phyloP scores from a whole-genome alignment of 1,140 invertebrate genomes.

The Thaumetopoea pityocampa region DNA sequence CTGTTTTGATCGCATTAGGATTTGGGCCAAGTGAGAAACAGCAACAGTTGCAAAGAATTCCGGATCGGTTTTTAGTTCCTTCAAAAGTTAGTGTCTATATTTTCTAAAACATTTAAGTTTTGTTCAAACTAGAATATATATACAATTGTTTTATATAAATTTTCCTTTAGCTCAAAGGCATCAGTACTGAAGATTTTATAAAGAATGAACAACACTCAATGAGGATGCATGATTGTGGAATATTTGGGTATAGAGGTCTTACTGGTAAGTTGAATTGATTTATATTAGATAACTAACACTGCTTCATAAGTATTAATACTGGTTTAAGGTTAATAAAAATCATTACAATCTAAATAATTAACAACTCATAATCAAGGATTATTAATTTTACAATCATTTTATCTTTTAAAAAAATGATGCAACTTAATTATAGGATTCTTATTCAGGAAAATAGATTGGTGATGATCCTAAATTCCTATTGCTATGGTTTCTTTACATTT shows the following conservation, averaged over 20 bases:
- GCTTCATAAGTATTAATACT: no score
- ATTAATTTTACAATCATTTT: no score
- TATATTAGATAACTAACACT: neutral
- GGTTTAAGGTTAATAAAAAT: no score
- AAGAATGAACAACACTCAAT: constrained; percentile 74
- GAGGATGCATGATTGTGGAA: constrained; percentile 73
- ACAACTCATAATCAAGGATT: no score
- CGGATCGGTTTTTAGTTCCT: constrained; percentile 76
- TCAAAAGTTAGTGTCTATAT: constrained; percentile 54
- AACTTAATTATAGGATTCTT: no score
- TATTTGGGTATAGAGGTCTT: constrained; percentile 71
- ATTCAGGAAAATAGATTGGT: no score
- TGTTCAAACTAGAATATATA: no score
- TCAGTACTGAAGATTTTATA: constrained; percentile 73
- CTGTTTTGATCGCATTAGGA: constrained; percentile 82
- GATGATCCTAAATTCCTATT: no score
- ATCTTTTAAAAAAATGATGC: no score
- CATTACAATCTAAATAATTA: no score
- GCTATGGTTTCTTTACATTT: no score
- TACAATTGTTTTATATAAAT: constrained; percentile 3
- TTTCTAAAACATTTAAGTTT: no score
- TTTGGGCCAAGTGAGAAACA: constrained; percentile 79
- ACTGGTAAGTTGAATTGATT: constrained; percentile 49
- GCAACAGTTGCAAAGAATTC: constrained; percentile 79
- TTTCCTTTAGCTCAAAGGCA: constrained; percentile 65